These are phyloP conservation scores for Dastarcus helophoroides DNA, from an alignment of 2,888 invertebrate genomes.

Conservation along the genomic window DNA sequence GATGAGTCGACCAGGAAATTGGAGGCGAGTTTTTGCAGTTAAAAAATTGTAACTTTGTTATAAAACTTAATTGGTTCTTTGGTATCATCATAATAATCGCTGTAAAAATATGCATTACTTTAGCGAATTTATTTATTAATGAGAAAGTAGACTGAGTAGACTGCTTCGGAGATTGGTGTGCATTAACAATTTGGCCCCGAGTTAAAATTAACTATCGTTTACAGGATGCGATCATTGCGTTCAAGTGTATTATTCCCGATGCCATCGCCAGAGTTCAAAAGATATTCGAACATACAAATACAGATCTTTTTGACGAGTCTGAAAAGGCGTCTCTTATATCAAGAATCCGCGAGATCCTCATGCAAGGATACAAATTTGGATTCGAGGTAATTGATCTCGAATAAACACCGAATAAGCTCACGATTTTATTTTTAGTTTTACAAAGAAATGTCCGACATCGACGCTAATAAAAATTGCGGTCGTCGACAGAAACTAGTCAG, in stretches of 20 bases:
- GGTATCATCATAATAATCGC: too few species aligned
- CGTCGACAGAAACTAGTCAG: slow-evolving; percentile 40
- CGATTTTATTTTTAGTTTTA: slow-evolving; percentile 42
- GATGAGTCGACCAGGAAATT: slow-evolving; percentile 13
- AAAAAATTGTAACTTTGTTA: too few species aligned
- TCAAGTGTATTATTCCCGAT: slow-evolving; percentile 45
- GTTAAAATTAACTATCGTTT: too few species aligned
- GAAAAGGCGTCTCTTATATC: slow-evolving; percentile 51
- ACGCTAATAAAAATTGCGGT: slow-evolving; percentile 37
- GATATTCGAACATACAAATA: slow-evolving; percentile 38
- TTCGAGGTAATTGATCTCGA: slow-evolving; percentile 54
- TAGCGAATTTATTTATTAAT: too few species aligned
- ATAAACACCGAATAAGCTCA: neutral
- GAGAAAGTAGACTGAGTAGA: too few species aligned
- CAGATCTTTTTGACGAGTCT: slow-evolving; percentile 43
- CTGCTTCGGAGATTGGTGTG: too few species aligned
- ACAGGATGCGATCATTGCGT: slow-evolving; percentile 44
- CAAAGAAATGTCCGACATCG: slow-evolving; percentile 59
- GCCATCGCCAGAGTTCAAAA: slow-evolving; percentile 48
- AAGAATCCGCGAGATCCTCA: slow-evolving; percentile 62
- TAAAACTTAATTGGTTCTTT: too few species aligned
- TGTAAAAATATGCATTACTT: too few species aligned
- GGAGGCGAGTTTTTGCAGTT: slow-evolving; percentile 17
- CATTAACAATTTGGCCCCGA: too few species aligned
- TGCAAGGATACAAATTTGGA: slow-evolving; percentile 81